Conservation (phyloP, 2,797 vertebrate species). For the Prionace glauca region DNA sequence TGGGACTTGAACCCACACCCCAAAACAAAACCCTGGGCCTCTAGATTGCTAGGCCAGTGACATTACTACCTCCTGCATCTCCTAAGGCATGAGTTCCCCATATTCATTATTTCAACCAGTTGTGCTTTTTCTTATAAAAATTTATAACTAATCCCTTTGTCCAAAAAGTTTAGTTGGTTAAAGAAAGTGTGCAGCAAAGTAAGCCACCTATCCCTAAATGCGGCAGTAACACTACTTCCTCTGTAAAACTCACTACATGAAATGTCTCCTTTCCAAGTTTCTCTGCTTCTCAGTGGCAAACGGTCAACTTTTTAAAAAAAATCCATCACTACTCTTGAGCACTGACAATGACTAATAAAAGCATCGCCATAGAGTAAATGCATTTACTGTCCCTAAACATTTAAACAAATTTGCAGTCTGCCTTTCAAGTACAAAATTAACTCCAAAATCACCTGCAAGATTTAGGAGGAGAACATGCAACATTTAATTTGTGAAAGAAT, state of each 20-base stretch:
- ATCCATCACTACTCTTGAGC: not conserved
- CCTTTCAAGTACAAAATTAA: not conserved
- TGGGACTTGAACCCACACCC: too few relatives aligned
- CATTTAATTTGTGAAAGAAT: not conserved
- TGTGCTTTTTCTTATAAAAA: not conserved
- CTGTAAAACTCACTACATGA: not conserved
- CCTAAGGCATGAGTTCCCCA: not conserved
- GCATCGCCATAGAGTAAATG: not conserved
- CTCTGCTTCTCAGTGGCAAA: not conserved
- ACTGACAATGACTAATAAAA: constrained; percentile 1
- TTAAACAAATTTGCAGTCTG: not conserved
- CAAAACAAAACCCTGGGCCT: too few relatives aligned
- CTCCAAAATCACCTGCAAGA: not conserved
- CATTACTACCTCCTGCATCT: too few relatives aligned
- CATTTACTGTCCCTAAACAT: not conserved
- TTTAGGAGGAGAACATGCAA: not conserved
- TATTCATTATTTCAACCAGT: not conserved
- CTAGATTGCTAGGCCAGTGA: too few relatives aligned
- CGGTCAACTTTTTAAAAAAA: not conserved
- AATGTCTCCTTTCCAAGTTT: not conserved
- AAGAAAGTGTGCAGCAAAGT: not conserved
- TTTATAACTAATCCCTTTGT: too few relatives aligned
- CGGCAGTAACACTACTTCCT: not conserved
- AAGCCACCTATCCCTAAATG: not conserved
- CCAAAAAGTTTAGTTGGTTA: not conserved